Evolutionary conservation across 1,140 invertebrate genomes (phyloP).

Genomic region (Drosophila nasuta): DNA sequence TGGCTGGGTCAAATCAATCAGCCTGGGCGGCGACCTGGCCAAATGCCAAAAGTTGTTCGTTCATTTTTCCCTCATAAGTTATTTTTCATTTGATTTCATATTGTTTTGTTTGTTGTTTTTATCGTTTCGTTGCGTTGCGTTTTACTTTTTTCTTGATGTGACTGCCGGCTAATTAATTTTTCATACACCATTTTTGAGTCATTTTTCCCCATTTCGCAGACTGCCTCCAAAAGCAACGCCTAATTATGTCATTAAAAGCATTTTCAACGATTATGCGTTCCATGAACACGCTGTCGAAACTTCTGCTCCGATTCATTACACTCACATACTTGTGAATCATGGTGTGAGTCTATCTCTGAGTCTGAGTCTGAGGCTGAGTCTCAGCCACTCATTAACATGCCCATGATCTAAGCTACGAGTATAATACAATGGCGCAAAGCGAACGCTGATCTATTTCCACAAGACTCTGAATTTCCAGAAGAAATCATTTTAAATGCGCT

Average conservation of each 20-base stretch:
- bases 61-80: conserved; percentile 12
- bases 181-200: conserved; percentile 7
- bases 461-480: no score
- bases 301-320: conserved; percentile 19
- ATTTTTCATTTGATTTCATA: conserved; percentile 1
- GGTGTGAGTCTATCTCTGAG: no score
- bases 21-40: conserved; percentile 65
- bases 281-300: conserved; percentile 31
- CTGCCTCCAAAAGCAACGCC: conserved; percentile 50
- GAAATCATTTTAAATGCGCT: no score
- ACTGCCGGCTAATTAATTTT: conserved; percentile 53
- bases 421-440: no score
- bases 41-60: conserved; percentile 45
- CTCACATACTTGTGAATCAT: background rate
- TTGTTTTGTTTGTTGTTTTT: background rate
- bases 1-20: conserved; percentile 71
- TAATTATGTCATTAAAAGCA: conserved; percentile 74
- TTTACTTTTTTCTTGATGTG: conserved; percentile 11
- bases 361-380: background rate
- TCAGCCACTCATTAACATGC: background rate
- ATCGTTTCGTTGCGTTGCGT: background rate
- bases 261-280: conserved; percentile 48
- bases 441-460: no score
- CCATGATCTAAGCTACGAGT: background rate
- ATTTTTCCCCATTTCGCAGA: conserved; percentile 49